These are phyloP conservation scores for Limonius californicus DNA, from an alignment of 1,140 invertebrate species.

Conservation along the genomic window DNA sequence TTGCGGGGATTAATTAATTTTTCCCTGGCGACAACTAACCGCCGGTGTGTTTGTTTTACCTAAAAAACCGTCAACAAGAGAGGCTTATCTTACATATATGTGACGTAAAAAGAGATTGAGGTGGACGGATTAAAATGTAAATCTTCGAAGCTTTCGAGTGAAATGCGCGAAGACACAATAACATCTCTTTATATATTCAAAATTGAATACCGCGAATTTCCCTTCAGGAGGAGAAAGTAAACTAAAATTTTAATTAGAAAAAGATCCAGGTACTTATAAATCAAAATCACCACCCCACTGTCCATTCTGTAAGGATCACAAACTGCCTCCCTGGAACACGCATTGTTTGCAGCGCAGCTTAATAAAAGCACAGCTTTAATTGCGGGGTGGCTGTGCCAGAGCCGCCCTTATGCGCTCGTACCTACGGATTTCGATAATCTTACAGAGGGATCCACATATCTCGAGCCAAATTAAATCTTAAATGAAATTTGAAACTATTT, in stretches of 20 bases:
- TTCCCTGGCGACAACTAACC: not conserved
- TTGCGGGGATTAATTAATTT: not conserved
- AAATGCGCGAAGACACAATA: constrained; percentile 9
- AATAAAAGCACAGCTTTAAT: constrained; percentile 36
- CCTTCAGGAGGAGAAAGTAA: constrained; percentile 29
- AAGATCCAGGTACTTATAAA: constrained; percentile 40
- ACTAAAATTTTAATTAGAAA: constrained; percentile 41
- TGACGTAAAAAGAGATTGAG: not conserved
- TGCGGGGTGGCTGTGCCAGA: constrained; percentile 25
- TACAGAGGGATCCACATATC: constrained; percentile 37
- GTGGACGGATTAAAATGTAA: not conserved
- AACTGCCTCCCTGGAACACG: constrained; percentile 28
- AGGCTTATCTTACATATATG: not conserved
- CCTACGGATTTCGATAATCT: constrained; percentile 26
- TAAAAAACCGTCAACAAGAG: not conserved
- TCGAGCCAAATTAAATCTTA: constrained; percentile 48
- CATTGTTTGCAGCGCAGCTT: constrained; percentile 36
- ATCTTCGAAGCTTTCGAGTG: not conserved
- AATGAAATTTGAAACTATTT: constrained; percentile 49
- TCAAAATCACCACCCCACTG: constrained; percentile 32
- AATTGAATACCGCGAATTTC: constrained; percentile 1
- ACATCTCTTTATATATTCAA: not conserved
- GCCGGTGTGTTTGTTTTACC: not conserved
- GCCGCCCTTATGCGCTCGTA: constrained; percentile 25
- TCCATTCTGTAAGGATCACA: constrained; percentile 34